These are phyloP conservation scores for Apodemia zela DNA, from an alignment of 2,888 invertebrate genomes.

Conservation along the genomic window DNA sequence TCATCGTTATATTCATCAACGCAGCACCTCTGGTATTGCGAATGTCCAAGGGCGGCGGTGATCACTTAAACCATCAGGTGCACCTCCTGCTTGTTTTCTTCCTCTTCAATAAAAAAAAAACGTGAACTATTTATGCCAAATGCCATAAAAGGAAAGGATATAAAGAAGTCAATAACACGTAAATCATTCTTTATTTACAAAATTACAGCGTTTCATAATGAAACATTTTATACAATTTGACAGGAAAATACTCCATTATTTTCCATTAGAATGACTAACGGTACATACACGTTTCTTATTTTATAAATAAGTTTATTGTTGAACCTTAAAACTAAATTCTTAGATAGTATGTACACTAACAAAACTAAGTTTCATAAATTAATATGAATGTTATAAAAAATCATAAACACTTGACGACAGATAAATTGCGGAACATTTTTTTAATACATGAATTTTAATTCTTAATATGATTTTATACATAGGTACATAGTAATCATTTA, in stretches of 20 bases:
- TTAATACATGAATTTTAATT: background rate
- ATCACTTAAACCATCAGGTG: too few species aligned
- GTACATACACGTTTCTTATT: background rate
- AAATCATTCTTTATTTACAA: constrained; percentile 75
- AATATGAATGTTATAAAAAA: too few species aligned
- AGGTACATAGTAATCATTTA: too few species aligned
- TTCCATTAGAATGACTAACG: background rate
- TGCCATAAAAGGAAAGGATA: background rate
- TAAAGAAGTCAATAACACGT: constrained; percentile 49
- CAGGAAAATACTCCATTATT: background rate
- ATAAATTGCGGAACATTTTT: too few species aligned
- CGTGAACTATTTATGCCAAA: too few species aligned
- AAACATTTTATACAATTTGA: constrained; percentile 15
- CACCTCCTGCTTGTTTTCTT: too few species aligned
- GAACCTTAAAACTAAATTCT: background rate
- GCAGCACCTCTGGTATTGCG: too few species aligned
- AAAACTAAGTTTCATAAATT: background rate
- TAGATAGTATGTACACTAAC: background rate
- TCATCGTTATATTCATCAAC: too few species aligned
- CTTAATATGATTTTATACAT: too few species aligned
- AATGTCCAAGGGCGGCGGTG: too few species aligned
- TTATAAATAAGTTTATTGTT: background rate
- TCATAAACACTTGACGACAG: too few species aligned
- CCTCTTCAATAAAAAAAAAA: too few species aligned
- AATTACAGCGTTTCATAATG: constrained; percentile 38